A percentile compares a stretch with the other conserved stretches of the same genome.
Evolutionary conservation across 2,888 invertebrate genomes (phyloP).

Genomic region (Tuberolachnus salignus): DNA sequence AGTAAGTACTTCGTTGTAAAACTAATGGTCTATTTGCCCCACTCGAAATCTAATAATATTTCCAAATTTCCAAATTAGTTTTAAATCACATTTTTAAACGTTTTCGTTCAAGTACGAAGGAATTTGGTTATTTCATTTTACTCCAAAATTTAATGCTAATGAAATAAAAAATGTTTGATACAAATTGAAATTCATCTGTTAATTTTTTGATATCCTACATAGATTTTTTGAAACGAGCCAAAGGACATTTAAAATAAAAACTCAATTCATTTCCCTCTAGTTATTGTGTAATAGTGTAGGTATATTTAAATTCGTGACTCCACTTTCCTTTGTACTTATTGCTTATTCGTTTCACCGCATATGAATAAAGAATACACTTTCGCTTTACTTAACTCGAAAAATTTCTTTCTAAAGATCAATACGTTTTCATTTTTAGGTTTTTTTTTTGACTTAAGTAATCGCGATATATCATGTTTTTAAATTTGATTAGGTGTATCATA

Average conservation of each 20-base stretch:
- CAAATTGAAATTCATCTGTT: no score
- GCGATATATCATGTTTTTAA: not conserved
- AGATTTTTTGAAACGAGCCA: not conserved
- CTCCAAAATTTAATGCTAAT: no score
- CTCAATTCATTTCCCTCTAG: not conserved
- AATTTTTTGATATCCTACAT: not conserved
- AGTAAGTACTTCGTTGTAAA: no score
- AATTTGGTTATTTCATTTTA: no score
- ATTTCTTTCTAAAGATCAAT: slow-evolving; percentile 32
- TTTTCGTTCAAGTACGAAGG: no score
- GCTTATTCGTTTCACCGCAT: slow-evolving; percentile 36
- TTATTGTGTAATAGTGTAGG: slow-evolving; percentile 7
- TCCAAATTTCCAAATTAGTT: no score
- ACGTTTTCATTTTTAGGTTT: not conserved
- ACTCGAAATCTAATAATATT: no score
- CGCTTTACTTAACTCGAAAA: slow-evolving; percentile 22
- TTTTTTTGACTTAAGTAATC: not conserved
- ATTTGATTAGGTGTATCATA: no score
- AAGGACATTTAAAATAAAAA: not conserved
- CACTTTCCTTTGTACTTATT: slow-evolving; percentile 38
- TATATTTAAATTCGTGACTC: not conserved
- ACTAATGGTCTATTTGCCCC: no score
- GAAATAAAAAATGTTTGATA: no score
- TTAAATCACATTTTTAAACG: no score
- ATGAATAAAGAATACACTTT: slow-evolving; percentile 41